phyloP scores from a whole-genome alignment of 1,140 invertebrate species.

The Leptinotarsa defecta region DNA sequence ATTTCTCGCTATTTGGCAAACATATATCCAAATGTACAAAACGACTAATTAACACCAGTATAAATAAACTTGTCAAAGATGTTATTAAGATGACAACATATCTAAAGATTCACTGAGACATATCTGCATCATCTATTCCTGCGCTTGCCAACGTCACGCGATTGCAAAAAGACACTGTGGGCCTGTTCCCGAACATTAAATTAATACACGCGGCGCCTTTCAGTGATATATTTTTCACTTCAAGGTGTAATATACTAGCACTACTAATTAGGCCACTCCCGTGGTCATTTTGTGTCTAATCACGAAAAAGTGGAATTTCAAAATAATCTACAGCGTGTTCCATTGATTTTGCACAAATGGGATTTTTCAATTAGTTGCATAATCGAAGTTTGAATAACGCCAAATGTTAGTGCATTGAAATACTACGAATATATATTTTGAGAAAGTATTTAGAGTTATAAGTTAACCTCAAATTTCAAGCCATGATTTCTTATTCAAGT shows the following conservation, averaged over 20 bases:
- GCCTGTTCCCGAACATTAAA: slow-evolving; percentile 17
- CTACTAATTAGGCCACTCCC: background rate
- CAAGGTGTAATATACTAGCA: background rate
- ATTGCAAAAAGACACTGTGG: slow-evolving; percentile 20
- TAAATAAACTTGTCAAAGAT: slow-evolving; percentile 4
- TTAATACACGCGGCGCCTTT: slow-evolving; percentile 14
- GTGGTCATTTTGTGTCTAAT: background rate
- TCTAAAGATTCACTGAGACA: background rate
- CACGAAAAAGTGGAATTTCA: too few relatives aligned
- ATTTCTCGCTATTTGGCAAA: slow-evolving; percentile 6
- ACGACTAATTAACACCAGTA: background rate
- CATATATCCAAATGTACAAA: background rate
- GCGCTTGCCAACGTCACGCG: slow-evolving; percentile 20
- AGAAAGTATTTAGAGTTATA: too few relatives aligned
- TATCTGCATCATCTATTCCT: slow-evolving; percentile 18
- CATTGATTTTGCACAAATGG: too few relatives aligned
- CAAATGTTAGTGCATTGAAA: too few relatives aligned
- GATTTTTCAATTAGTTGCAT: too few relatives aligned
- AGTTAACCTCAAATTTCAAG: too few relatives aligned
- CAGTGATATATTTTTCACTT: background rate
- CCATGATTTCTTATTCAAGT: too few relatives aligned
- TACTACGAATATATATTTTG: too few relatives aligned
- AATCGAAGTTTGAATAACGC: too few relatives aligned
- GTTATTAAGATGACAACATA: background rate
- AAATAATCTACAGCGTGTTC: too few relatives aligned